A percentile compares a stretch with the other conserved stretches of the same genome.
Evolutionary conservation across 2,888 invertebrate genomes (phyloP).

Genomic region (Athalia cordata): DNA sequence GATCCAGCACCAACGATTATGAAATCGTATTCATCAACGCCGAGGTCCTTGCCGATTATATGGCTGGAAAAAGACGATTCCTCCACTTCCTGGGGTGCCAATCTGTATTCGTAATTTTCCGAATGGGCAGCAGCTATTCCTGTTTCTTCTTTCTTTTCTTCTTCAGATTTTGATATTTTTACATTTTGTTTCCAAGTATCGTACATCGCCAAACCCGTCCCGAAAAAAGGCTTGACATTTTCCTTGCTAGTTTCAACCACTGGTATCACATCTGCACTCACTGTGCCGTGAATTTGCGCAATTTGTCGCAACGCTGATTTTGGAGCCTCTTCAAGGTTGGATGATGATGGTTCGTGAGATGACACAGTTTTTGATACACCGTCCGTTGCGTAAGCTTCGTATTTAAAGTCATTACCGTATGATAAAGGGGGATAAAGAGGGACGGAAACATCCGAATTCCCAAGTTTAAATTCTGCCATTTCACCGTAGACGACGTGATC

Average conservation of each 20-base stretch:
- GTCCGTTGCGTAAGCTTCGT: constrained; percentile 6
- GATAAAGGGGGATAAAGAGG: constrained; percentile 49
- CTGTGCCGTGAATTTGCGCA: constrained; percentile 16
- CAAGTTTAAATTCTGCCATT: constrained; percentile 48
- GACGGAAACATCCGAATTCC: constrained; percentile 36
- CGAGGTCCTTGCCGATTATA: constrained; percentile 12
- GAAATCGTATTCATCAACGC: constrained; percentile 72
- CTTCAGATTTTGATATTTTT: neutral
- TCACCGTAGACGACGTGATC: constrained; percentile 44
- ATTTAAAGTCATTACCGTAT: constrained; percentile 40
- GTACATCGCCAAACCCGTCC: constrained; percentile 39
- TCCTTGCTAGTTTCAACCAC: constrained; percentile 32
- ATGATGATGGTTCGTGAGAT: too few relatives aligned
- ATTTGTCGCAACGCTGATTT: constrained; percentile 40
- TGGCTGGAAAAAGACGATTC: constrained; percentile 1
- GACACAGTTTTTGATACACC: constrained; percentile 10
- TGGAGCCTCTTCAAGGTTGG: constrained; percentile 6
- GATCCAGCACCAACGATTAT: constrained; percentile 77
- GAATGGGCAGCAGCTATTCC: constrained; percentile 22
- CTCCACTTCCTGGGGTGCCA: neutral
- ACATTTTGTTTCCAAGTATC: constrained; percentile 41
- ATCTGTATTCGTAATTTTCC: neutral
- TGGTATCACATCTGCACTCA: constrained; percentile 12
- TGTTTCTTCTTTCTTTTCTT: neutral
- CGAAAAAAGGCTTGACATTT: constrained; percentile 18